phyloP scores from a whole-genome alignment of 2,113 vertebrate species.

The Prionailurus viverrinus region DNA sequence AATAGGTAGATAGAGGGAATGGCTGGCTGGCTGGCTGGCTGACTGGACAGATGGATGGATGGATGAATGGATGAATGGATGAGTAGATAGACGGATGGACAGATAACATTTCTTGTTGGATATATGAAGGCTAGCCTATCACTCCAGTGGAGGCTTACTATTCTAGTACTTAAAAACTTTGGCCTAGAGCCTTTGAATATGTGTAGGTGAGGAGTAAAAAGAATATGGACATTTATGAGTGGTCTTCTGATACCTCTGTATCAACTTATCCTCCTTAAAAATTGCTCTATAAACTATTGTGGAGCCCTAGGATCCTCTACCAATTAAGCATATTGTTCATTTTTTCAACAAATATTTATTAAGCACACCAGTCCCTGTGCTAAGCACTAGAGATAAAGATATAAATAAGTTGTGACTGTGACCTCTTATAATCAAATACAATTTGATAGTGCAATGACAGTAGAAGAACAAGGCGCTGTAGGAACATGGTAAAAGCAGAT shows the following conservation, averaged over 20 bases:
- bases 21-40: not conserved
- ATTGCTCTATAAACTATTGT: not conserved
- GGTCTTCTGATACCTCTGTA: not conserved
- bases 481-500: not conserved
- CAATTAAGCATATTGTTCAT: not conserved
- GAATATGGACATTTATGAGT: not conserved
- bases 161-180: not conserved
- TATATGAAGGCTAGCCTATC: not conserved
- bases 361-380: not conserved
- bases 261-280: not conserved
- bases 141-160: not conserved
- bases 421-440: not conserved
- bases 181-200: not conserved
- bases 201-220: not conserved
- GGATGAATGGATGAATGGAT: not conserved
- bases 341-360: constrained; percentile 17
- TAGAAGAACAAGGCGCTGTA: not conserved
- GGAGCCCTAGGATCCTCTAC: not conserved
- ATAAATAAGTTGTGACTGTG: not conserved
- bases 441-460: not conserved
- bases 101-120: not conserved
- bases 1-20: not conserved
- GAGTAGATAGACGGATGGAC: not conserved
- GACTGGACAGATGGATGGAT: not conserved
- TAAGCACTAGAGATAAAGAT: not conserved